Conservation (phyloP, 2,797 vertebrate species). For the Typhlichthys subterraneus region DNA sequence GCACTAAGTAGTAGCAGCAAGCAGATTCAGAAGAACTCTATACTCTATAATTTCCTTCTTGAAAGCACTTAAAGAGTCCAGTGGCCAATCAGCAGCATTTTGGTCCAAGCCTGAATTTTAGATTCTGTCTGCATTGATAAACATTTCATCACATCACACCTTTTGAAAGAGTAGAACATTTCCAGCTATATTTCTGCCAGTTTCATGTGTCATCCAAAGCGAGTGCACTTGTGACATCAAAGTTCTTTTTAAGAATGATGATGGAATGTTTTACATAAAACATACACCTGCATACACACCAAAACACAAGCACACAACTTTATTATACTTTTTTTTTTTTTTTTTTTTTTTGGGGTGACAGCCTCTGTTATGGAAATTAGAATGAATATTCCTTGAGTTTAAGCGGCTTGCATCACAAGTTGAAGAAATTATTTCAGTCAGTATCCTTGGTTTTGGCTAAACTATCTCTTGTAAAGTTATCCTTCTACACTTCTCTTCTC, state of each 20-base stretch:
- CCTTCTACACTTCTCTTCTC: not conserved
- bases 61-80: not conserved
- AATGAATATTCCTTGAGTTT: constrained; percentile 14
- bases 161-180: not conserved
- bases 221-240: constrained; percentile 10
- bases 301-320: not conserved
- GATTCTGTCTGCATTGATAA: not conserved
- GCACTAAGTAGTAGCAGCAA: too few relatives aligned
- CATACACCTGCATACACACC: not conserved
- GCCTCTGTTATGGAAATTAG: not conserved
- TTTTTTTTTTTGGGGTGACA: not conserved
- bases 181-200: constrained; percentile 7
- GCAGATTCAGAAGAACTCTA: too few relatives aligned
- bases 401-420: constrained; percentile 12
- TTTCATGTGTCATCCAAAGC: constrained; percentile 7
- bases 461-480: constrained; percentile 11
- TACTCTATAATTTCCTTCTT: too few relatives aligned
- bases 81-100: not conserved
- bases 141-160: constrained; percentile 5
- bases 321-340: too few relatives aligned
- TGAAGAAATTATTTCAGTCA: constrained; percentile 28
- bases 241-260: not conserved
- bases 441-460: constrained; percentile 3
- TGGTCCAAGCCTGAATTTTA: not conserved
- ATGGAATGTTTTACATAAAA: not conserved